Conservation (phyloP, 2,797 vertebrate species). For the Hydrophis major region DNA sequence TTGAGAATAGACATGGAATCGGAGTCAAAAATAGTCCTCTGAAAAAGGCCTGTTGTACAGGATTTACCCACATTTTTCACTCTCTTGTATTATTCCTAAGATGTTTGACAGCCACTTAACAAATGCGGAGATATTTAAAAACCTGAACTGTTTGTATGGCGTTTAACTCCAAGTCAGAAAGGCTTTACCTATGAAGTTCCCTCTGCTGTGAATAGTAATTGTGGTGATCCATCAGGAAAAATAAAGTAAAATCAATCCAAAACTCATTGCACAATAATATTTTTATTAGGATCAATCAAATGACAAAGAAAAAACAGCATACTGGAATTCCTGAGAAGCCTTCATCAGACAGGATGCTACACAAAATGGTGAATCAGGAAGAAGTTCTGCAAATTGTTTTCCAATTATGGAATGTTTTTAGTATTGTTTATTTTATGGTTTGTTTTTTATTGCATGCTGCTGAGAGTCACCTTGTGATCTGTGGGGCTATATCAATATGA, state of each 20-base stretch:
- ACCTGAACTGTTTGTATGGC: not conserved
- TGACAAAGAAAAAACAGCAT: not conserved
- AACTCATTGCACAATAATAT: not conserved
- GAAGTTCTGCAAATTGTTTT: not conserved
- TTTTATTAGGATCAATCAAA: not conserved
- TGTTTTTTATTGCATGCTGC: not conserved
- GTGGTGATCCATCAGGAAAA: not conserved
- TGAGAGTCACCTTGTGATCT: not conserved
- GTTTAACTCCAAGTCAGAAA: not conserved
- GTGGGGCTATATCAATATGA: not conserved
- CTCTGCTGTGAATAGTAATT: not conserved
- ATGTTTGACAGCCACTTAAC: not conserved
- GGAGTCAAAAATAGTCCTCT: not conserved
- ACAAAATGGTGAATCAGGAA: not conserved
- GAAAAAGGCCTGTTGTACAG: not conserved
- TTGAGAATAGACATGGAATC: slow-evolving; percentile 4
- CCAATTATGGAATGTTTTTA: not conserved
- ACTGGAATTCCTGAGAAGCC: not conserved
- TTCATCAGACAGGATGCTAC: not conserved
- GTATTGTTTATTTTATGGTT: not conserved
- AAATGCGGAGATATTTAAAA: not conserved
- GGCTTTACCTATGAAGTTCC: not conserved
- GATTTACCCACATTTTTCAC: not conserved
- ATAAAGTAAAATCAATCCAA: not conserved
- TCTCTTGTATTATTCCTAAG: not conserved